Evolutionary conservation across 2,113 vertebrate species (phyloP), one percentile per base, ranked within the genome.

Genomic region (Myiozetetes cayanensis): DNA sequence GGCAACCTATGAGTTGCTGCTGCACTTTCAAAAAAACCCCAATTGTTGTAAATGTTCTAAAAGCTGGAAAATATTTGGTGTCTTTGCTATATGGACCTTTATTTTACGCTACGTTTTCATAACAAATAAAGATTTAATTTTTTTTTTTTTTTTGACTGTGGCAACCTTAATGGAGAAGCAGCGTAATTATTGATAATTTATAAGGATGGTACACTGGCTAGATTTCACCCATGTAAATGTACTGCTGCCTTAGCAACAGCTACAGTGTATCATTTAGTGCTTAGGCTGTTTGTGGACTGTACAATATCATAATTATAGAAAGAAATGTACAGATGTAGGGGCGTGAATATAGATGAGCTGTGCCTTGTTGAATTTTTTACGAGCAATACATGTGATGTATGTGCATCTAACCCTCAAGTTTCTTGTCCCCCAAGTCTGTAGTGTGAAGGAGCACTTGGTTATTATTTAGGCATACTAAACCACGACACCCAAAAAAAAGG

Each of bases 211-310:
- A 93, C 56, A 19, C 77, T 82, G 94, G 58, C 78, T 94, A 4
- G 41, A 76, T 93, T 94, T 93, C 55, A 58, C 18, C 63, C 93
- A 7, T 94, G 43, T 73, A 89, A 85, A 80, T 93, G 49, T 96
- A 33, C 81, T 62, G 89, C 93, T 95, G 93, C 93, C 75, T 76
- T 96, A 93, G 95, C 93, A 94, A 95, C 89, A 96, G 50, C 78
- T 75, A 24, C 58, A 96, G 85, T 62, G 49, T 95, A 72, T 96
- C 81, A 93, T 96, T 97, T 95, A 91, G 78, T 95, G 82, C 87
- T 97, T 91, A 97, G 82, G 87, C 85, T 96, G 95, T 94, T 96
- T 94, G 85, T 95, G 93, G 85, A 88, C 78, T 93, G n/a, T 90
- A 93, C 91, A 87, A 63, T 90, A 35, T 88, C 74, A 25, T 95